Base-by-base conservation (phyloP, 2,797 vertebrate genomes). In the Sebastes iracundus region DNA sequence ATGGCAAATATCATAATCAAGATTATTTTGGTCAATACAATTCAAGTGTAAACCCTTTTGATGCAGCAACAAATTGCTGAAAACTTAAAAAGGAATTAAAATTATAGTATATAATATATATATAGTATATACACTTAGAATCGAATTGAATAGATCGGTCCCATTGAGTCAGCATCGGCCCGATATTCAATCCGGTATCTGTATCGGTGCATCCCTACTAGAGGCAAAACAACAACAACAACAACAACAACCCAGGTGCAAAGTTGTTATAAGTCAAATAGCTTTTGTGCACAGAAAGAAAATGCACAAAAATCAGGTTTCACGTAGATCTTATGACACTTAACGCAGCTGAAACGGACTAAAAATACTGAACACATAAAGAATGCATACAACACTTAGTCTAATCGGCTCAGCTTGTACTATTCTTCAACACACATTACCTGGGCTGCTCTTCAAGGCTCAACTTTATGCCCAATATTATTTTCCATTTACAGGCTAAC, bases 401-500 rank as follows among this genome's bases (percentile, higher is more conserved):
- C 30, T 38, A 59, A 74, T 61, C 5, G 27, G 1, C 13, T 62
- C 49, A 70, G 33, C 56, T 58, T 58, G 46, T 42, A 16, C 62
- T 25, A 18, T 75, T 64, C 6, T 53, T 53, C 52, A 59, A 25
- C 42, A 53, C 22, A 78, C 46, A 33, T 82, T 72, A 77, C 71
- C 49, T 32, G 12, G 1, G 63, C 60, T 72, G 8, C 9, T 68
- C 63, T 73, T 73, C 52, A 68, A 63, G 32, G 59, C 70, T 85
- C 13, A 64, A 35, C 66, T 72, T 67, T 56, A 76, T 58, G 70
- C 52, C 42, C 30, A 4, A 12, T 62, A n/a, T 64, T 65, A 80
- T 82, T 85, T 62, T 59, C 23, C 22, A 80, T 73, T 80, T 68
- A 65, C 12, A 76, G 59, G 20, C 59, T 32, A 25, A 65, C 23